phyloP scores from a whole-genome alignment of 2,113 vertebrate species.

The Pelobates fuscus region DNA sequence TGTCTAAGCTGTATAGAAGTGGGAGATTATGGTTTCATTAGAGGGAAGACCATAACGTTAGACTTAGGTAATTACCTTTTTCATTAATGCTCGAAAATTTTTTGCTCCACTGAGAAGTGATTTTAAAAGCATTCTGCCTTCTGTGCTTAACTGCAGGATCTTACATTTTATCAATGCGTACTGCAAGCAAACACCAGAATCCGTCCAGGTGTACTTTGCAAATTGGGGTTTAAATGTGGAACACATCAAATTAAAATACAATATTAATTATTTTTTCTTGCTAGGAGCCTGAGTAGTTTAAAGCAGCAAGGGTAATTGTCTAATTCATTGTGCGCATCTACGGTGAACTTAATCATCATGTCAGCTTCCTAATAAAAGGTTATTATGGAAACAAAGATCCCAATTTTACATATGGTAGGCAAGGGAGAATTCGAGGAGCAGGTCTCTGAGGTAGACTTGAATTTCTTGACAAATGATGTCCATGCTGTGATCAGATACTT shows the following conservation, averaged over 20 bases:
- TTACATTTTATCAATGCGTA: constrained; percentile 89
- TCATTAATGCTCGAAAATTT: constrained; percentile 83
- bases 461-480: constrained; percentile 95
- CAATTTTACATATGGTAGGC: constrained; percentile 98
- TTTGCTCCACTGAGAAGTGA: constrained; percentile 81
- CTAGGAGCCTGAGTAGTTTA: constrained; percentile 85
- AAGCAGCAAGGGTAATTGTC: constrained; percentile 90
- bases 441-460: constrained; percentile 92
- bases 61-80: constrained; percentile 83
- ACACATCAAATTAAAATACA: constrained; percentile 96
- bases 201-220: constrained; percentile 92
- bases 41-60: constrained; percentile 83
- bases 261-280: constrained; percentile 96
- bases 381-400: constrained; percentile 99
- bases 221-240: constrained; percentile 94
- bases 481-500: constrained; percentile 98
- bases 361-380: constrained; percentile 99
- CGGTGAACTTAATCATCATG: constrained; percentile 97
- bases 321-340: constrained; percentile 91
- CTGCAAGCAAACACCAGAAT: constrained; percentile 78
- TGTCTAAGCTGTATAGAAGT: constrained; percentile 75
- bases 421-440: constrained; percentile 84
- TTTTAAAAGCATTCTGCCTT: constrained; percentile 72
- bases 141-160: constrained; percentile 82
- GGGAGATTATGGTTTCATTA: constrained; percentile 84